Conservation (phyloP, 2,797 vertebrate species). For the Enteromius fasciolatus region DNA sequence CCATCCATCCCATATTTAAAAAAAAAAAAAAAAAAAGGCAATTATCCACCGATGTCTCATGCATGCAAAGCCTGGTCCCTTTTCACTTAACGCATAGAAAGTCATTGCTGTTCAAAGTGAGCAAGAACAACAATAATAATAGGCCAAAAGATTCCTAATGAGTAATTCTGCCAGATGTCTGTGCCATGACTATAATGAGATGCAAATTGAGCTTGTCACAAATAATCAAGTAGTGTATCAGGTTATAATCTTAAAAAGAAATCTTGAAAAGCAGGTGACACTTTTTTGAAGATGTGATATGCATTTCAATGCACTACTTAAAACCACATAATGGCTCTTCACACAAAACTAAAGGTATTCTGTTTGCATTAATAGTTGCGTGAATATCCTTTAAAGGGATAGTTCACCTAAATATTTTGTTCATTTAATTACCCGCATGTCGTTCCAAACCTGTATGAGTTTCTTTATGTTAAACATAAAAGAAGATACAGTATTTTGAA, state of each 20-base stretch:
- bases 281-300: background rate
- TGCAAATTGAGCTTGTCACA: conserved; percentile 64
- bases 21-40: background rate
- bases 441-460: background rate
- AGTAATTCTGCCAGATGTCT: conserved; percentile 57
- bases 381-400: background rate
- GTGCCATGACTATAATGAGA: conserved; percentile 60
- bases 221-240: conserved; percentile 56
- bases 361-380: background rate
- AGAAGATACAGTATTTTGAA: background rate
- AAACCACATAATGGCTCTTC: background rate
- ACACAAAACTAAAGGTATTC: background rate
- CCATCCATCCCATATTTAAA: background rate
- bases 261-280: conserved; percentile 36
- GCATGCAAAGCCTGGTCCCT: background rate
- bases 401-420: background rate
- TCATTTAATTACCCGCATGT: background rate
- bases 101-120: background rate
- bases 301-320: conserved; percentile 5
- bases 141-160: conserved; percentile 6
- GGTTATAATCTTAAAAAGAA: conserved; percentile 50
- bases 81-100: background rate
- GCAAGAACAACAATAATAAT: conserved; percentile 7
- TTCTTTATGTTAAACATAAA: background rate
- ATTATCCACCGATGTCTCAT: background rate